Conservation (phyloP, 2,797 vertebrate species). For the Astyanax mexicanus region DNA sequence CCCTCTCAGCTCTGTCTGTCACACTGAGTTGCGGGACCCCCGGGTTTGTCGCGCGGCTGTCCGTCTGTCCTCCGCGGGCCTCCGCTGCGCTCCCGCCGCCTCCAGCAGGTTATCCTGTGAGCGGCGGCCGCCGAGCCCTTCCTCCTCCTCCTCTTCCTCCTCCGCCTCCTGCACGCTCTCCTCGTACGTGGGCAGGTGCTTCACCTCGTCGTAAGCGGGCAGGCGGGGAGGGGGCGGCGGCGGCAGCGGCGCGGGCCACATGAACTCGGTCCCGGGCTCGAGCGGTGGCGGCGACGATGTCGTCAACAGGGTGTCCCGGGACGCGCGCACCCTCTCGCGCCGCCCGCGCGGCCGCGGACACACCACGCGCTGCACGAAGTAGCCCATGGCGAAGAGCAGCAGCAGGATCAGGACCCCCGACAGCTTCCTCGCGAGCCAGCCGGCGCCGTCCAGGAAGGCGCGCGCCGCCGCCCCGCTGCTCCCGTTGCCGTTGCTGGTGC, state of each 20-base stretch:
- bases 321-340: constrained; percentile 69
- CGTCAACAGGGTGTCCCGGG: constrained; percentile 89
- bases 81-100: constrained; percentile 56
- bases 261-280: constrained; percentile 49
- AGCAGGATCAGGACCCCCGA: constrained; percentile 92
- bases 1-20: constrained; percentile 42
- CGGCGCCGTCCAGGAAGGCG: constrained; percentile 88
- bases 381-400: constrained; percentile 92
- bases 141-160: constrained; percentile 55
- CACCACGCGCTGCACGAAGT: constrained; percentile 91
- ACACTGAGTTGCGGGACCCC: constrained; percentile 77
- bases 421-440: constrained; percentile 91
- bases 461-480: constrained; percentile 68
- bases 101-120: constrained; percentile 74
- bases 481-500: constrained; percentile 44
- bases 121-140: constrained; percentile 39
- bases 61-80: constrained; percentile 56
- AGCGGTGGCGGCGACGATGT: constrained; percentile 57
- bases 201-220: constrained; percentile 94
- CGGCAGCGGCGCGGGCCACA: constrained; percentile 75
- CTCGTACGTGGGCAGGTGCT: constrained; percentile 93
- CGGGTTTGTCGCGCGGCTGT: constrained; percentile 55
- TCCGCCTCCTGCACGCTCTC: constrained; percentile 87
- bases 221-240: constrained; percentile 61
- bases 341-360: constrained; percentile 85